These are phyloP conservation scores for Rhinolophus sinicus DNA, from an alignment of 2,113 vertebrate species.

Conservation along the genomic window DNA sequence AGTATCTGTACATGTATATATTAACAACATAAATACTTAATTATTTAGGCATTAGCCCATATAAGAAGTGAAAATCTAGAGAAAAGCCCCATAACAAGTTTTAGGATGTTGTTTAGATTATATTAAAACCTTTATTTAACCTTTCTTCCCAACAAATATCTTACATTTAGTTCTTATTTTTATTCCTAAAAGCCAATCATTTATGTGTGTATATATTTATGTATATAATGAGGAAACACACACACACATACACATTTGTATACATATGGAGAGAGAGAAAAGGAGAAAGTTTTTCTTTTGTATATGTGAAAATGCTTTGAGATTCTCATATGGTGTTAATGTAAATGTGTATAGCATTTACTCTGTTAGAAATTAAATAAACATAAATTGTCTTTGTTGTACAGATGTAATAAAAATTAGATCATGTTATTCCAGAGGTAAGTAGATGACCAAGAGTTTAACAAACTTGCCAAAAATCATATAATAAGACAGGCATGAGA, in stretches of 20 bases:
- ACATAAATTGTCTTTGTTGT: neutral
- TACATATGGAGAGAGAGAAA: neutral
- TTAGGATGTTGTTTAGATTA: neutral
- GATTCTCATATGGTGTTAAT: neutral
- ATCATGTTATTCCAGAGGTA: neutral
- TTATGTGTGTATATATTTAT: neutral
- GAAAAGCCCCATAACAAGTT: neutral
- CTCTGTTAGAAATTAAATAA: neutral
- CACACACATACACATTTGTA: neutral
- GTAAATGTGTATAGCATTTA: neutral
- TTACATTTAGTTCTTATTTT: neutral
- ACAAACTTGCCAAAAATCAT: neutral
- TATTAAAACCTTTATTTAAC: neutral
- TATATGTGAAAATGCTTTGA: neutral
- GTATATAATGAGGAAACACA: neutral
- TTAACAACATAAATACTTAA: neutral
- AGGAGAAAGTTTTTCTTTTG: neutral
- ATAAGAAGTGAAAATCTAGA: neutral
- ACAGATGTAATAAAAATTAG: neutral
- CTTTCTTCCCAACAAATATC: neutral
- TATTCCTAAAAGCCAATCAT: neutral
- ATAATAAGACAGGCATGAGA: neutral
- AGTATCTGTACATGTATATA: neutral
- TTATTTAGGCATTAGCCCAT: neutral
- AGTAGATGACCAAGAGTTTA: neutral